phyloP scores from a whole-genome alignment of 2,113 vertebrate genomes.

The Cyphomyrus discorhynchus region DNA sequence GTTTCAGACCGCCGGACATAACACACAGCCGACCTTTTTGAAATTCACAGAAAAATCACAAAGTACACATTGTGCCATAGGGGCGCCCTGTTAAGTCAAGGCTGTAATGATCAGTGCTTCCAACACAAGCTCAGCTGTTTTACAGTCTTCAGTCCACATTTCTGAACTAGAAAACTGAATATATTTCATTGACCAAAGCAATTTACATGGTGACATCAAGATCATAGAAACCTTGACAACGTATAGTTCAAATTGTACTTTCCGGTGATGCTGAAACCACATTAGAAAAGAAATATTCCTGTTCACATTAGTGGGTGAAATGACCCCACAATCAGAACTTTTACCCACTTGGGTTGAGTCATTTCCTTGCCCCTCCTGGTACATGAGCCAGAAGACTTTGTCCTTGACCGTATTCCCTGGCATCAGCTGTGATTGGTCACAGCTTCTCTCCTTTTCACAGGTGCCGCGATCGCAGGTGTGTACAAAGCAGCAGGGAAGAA shows the following conservation, averaged over 20 bases:
- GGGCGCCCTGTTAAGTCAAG: not conserved
- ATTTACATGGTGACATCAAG: not conserved
- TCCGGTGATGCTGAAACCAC: not conserved
- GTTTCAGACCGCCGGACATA: not conserved
- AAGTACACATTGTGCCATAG: not conserved
- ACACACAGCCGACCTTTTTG: not conserved
- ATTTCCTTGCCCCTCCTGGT: not conserved
- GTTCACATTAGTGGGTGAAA: not conserved
- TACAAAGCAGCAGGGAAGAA: slow-evolving; percentile 91
- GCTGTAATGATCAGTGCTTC: not conserved
- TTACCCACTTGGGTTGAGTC: not conserved
- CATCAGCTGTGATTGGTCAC: not conserved
- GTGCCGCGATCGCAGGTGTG: slow-evolving; percentile 90
- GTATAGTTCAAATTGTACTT: not conserved
- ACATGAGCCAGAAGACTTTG: not conserved
- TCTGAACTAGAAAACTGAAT: not conserved
- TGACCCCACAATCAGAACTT: not conserved
- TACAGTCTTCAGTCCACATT: not conserved
- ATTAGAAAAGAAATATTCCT: not conserved
- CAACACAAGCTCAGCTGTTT: not conserved
- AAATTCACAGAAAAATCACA: not conserved
- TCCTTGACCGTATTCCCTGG: not conserved
- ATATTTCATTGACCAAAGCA: not conserved
- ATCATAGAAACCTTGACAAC: not conserved
- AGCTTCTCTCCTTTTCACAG: slow-evolving; percentile 46